Evolutionary conservation across 2,113 vertebrate genomes (phyloP).

Genomic region (Progne subis): DNA sequence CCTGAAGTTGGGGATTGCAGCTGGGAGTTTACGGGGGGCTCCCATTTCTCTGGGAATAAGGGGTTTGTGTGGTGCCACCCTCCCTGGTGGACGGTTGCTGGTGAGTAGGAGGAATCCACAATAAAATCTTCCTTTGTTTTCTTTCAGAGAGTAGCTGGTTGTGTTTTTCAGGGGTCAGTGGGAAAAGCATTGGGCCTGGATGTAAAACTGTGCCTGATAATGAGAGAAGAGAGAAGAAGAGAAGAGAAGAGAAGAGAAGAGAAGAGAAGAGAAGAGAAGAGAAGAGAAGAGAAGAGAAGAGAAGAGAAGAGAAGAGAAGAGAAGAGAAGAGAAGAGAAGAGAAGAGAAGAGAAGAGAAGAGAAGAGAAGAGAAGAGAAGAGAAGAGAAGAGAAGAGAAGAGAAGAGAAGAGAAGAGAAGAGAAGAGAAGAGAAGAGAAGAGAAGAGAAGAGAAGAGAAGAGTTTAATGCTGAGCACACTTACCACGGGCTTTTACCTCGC

Average conservation of each 20-base stretch:
- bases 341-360: not conserved
- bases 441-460: not conserved
- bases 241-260: not conserved
- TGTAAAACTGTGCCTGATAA: too few species aligned
- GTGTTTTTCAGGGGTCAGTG: too few species aligned
- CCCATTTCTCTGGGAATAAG: not conserved
- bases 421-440: not conserved
- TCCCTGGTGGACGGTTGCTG: rapidly evolving
- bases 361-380: not conserved
- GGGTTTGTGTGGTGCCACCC: rapidly evolving
- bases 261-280: not conserved
- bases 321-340: not conserved
- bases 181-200: too few species aligned
- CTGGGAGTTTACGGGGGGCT: not conserved
- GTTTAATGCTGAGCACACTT: not conserved
- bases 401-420: not conserved
- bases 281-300: not conserved
- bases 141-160: not conserved
- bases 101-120: rapidly evolving
- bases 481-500: rapidly evolving
- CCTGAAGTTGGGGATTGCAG: not conserved
- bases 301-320: not conserved
- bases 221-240: not conserved
- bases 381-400: not conserved
- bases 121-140: not conserved